A percentile compares a stretch with the other conserved stretches of the same genome.
Conservation (phyloP, 1,140 invertebrate genomes). For the Oncopodura yosiiana region DNA sequence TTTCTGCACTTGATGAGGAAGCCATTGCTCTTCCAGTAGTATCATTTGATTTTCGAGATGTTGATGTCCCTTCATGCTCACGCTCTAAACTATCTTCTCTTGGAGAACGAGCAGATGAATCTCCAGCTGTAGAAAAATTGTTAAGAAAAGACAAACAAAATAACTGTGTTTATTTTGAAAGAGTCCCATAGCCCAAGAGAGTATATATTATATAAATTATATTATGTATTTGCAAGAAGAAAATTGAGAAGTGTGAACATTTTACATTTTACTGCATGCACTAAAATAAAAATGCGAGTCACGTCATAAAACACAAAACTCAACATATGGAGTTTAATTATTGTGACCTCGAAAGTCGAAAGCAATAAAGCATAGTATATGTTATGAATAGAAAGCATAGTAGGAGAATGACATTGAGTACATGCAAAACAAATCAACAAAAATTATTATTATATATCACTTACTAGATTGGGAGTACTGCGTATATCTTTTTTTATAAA, state of each 20-base stretch:
- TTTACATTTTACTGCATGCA: no score
- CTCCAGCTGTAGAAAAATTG: slow-evolving; percentile 15
- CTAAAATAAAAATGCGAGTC: no score
- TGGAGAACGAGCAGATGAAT: slow-evolving; percentile 27
- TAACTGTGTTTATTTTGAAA: not conserved
- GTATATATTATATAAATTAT: no score
- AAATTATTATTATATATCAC: slow-evolving; percentile 37
- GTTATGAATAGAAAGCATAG: not conserved
- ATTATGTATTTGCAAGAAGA: no score
- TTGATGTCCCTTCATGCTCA: slow-evolving; percentile 1
- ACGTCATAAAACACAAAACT: no score
- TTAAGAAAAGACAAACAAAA: slow-evolving; percentile 1
- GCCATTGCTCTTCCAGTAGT: slow-evolving; percentile 6
- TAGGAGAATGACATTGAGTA: slow-evolving; percentile 3
- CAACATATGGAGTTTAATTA: no score
- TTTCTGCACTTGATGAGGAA: not conserved
- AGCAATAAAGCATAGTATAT: not conserved
- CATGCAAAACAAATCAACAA: no score
- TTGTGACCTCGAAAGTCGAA: not conserved
- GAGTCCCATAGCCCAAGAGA: no score
- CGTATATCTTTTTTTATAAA: no score
- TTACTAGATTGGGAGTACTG: slow-evolving; percentile 83
- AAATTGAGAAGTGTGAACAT: no score
- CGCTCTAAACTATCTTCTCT: slow-evolving; percentile 24
- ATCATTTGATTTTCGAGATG: slow-evolving; percentile 2